These are phyloP conservation scores for Naja naja DNA, from an alignment of 2,113 vertebrate genomes.

Conservation along the genomic window DNA sequence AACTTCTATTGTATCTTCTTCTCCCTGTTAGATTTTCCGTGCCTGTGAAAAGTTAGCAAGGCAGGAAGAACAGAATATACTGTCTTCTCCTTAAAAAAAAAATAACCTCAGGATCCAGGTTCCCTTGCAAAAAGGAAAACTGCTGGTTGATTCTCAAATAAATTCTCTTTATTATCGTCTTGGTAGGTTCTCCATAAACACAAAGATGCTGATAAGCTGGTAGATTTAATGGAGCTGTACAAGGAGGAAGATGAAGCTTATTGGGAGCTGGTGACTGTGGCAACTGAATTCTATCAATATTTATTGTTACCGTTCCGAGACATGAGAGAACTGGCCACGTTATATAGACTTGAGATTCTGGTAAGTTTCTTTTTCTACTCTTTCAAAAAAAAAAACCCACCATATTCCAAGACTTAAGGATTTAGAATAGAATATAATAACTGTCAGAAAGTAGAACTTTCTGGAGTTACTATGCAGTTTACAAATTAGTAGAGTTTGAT, in stretches of 20 bases:
- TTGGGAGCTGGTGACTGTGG: slow-evolving; percentile 82
- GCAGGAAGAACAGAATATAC: background rate
- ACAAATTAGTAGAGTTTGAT: too few relatives aligned
- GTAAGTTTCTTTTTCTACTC: slow-evolving; percentile 67
- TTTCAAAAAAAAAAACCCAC: background rate
- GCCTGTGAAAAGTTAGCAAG: background rate
- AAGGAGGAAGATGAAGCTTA: slow-evolving; percentile 86
- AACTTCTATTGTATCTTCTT: background rate
- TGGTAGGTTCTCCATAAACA: slow-evolving; percentile 85
- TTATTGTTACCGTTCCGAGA: slow-evolving; percentile 92
- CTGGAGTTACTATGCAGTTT: too few relatives aligned
- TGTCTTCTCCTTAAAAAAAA: background rate
- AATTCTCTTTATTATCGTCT: slow-evolving; percentile 27
- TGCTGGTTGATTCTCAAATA: slow-evolving; percentile 10
- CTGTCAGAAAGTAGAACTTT: too few relatives aligned
- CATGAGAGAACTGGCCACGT: slow-evolving; percentile 88
- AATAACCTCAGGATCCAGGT: background rate
- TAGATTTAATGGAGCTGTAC: slow-evolving; percentile 84
- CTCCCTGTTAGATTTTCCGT: background rate
- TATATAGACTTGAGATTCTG: slow-evolving; percentile 88
- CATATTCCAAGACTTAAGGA: background rate
- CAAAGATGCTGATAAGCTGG: slow-evolving; percentile 75
- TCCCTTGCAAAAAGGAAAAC: background rate
- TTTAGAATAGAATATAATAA: background rate
- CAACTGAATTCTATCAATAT: slow-evolving; percentile 90